Evolutionary conservation across 2,888 invertebrate genomes (phyloP).

Genomic region (Ditylenchus weischeri): DNA sequence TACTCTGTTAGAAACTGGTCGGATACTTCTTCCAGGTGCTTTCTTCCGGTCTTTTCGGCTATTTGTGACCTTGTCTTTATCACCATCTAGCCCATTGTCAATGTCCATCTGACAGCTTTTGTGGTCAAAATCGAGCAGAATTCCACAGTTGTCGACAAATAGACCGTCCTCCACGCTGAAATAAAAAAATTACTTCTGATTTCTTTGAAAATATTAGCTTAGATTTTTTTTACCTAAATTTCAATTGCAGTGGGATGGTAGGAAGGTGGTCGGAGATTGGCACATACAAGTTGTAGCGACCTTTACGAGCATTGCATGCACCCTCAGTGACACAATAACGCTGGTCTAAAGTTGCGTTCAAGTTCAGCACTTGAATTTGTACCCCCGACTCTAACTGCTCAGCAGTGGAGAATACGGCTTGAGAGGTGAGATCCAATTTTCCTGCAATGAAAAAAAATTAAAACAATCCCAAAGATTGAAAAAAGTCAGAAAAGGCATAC

Average conservation of each 20-base stretch:
- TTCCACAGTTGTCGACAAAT: constrained; percentile 49
- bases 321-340: constrained; percentile 39
- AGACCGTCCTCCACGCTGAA: constrained; percentile 41
- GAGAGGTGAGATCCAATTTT: no score
- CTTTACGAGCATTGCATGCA: constrained; percentile 39
- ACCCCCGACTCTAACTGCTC: constrained; percentile 28
- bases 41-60: constrained; percentile 9
- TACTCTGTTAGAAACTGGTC: constrained; percentile 12
- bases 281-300: constrained; percentile 49
- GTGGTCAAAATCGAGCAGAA: constrained; percentile 42
- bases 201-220: background rate
- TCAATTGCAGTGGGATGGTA: constrained; percentile 41
- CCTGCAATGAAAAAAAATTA: no score
- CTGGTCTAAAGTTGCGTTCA: constrained; percentile 46
- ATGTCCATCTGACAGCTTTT: constrained; percentile 29
- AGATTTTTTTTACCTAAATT: constrained; percentile 31
- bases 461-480: background rate
- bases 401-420: background rate
- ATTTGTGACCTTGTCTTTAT: background rate
- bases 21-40: background rate
- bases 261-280: constrained; percentile 37
- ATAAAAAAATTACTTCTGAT: background rate
- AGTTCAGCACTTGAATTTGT: constrained; percentile 40
- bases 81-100: background rate
- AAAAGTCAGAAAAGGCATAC: background rate